phyloP scores from a whole-genome alignment of 2,113 vertebrate species.

The Rhegmatorhina hoffmannsi region DNA sequence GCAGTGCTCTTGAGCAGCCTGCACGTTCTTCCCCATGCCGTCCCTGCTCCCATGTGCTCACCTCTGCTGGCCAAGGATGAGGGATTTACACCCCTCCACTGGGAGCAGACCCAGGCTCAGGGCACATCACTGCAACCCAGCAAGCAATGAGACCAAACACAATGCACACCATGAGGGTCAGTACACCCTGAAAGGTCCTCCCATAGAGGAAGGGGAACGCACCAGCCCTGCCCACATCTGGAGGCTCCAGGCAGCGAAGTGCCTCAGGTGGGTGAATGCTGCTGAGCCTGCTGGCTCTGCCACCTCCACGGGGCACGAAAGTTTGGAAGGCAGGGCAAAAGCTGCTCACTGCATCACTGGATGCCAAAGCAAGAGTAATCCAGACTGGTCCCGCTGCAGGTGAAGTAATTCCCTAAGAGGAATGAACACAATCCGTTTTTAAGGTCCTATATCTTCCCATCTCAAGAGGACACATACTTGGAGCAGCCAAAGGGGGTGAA shows the following conservation, averaged over 20 bases:
- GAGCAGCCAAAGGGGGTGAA: fast-evolving
- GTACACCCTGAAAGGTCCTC: background rate
- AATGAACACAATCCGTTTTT: background rate
- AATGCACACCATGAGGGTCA: fast-evolving
- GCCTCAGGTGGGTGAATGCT: background rate
- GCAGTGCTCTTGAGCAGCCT: background rate
- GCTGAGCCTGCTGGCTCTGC: background rate
- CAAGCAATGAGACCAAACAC: fast-evolving
- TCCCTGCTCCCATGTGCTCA: fast-evolving
- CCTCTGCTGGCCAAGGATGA: background rate
- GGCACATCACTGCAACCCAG: background rate
- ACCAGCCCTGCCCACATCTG: fast-evolving
- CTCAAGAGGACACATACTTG: fast-evolving
- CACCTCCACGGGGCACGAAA: fast-evolving
- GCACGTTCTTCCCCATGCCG: fast-evolving
- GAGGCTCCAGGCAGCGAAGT: background rate
- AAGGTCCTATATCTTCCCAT: background rate
- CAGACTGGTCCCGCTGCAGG: background rate
- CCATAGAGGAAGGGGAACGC: background rate
- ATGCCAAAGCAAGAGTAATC: background rate
- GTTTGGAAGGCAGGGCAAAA: background rate
- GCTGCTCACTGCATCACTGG: background rate
- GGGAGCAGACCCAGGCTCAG: background rate
- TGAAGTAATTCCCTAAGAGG: background rate
- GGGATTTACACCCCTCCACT: background rate